Evolutionary conservation across 2,797 vertebrate species (phyloP).

Genomic region (Gymnothorax javanicus): DNA sequence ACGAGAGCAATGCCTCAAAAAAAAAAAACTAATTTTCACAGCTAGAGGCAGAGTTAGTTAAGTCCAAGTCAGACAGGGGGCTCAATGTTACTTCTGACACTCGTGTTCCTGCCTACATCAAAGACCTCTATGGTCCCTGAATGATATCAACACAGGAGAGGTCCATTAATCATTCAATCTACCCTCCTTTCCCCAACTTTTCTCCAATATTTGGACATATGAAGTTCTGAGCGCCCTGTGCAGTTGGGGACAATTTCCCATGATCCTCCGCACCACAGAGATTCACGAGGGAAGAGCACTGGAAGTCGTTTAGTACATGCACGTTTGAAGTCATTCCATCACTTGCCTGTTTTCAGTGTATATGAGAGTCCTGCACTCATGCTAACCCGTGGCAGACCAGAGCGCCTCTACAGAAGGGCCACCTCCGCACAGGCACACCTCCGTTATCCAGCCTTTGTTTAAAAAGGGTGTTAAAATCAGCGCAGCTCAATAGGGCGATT

Average conservation of each 20-base stretch:
- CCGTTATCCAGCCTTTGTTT: conserved; percentile 23
- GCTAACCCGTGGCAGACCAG: not conserved
- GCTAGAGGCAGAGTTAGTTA: not conserved
- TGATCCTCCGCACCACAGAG: not conserved
- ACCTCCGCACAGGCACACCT: not conserved
- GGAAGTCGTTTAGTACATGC: not conserved
- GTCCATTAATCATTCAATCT: no score
- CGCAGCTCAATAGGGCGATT: not conserved
- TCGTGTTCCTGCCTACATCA: not conserved
- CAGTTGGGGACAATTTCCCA: not conserved
- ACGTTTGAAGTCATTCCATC: not conserved
- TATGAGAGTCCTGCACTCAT: not conserved
- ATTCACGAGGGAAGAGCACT: not conserved
- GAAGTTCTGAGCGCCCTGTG: not conserved
- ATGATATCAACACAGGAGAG: not conserved
- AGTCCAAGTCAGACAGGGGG: not conserved
- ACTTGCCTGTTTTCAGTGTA: not conserved
- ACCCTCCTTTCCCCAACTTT: no score
- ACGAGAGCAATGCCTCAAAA: not conserved
- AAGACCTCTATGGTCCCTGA: not conserved
- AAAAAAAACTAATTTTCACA: not conserved
- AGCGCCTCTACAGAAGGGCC: not conserved
- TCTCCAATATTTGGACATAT: no score
- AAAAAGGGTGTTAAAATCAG: conserved; percentile 23
- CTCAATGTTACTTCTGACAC: not conserved